Evolutionary conservation across 2,797 vertebrate genomes (phyloP).

Genomic region (Microchirus variegatus): DNA sequence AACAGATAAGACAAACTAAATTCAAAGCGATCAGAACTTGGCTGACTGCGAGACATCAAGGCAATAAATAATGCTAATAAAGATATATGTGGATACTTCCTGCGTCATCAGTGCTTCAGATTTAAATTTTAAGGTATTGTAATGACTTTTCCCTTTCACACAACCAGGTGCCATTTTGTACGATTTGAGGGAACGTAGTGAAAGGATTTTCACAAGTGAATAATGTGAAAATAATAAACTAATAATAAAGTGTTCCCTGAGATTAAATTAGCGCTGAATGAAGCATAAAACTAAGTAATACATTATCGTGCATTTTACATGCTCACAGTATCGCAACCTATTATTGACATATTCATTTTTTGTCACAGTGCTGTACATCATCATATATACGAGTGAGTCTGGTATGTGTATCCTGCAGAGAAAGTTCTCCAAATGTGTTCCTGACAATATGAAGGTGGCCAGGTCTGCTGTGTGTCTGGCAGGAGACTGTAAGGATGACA

Average conservation of each 20-base stretch:
- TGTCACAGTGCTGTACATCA: background rate
- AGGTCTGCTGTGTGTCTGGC: conserved; percentile 56
- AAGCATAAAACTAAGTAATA: background rate
- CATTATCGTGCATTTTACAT: background rate
- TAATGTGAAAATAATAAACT: too few relatives aligned
- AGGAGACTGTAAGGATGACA: conserved; percentile 69
- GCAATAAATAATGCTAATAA: conserved; percentile 30
- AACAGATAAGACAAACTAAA: conserved; percentile 31
- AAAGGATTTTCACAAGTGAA: background rate
- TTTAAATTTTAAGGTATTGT: background rate
- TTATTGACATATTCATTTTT: too few relatives aligned
- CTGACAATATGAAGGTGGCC: conserved; percentile 54
- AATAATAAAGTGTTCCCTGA: background rate
- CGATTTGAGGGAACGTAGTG: conserved; percentile 3
- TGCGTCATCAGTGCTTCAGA: conserved; percentile 15
- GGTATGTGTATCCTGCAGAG: conserved; percentile 19
- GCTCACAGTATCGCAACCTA: background rate
- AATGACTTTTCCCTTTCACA: too few relatives aligned
- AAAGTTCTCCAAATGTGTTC: conserved; percentile 51
- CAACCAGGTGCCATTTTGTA: background rate
- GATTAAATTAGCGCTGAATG: background rate
- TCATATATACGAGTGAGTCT: conserved; percentile 7
- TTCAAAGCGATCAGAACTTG: conserved; percentile 13
- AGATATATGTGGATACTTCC: conserved; percentile 27
- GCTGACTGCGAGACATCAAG: background rate